Percentiles rank a stretch among this genome's conserved stretches.
These are phyloP conservation scores for Phocoena phocoena DNA, from an alignment of 2,113 vertebrate genomes.

Conservation along the genomic window DNA sequence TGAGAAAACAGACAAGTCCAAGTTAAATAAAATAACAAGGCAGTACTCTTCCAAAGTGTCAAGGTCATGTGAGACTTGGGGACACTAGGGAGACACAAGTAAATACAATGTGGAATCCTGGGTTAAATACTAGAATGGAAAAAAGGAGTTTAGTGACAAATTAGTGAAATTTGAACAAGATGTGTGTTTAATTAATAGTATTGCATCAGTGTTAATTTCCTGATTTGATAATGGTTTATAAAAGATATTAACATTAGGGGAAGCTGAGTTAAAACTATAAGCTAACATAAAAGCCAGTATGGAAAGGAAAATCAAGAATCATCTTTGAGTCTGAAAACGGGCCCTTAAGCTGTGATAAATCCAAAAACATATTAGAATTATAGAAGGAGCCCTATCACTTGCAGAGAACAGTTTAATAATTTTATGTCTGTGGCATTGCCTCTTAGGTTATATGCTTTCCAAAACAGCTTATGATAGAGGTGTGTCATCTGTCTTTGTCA, in stretches of 20 bases:
- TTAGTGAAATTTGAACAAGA: not conserved
- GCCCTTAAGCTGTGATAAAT: conserved; percentile 31
- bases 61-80: not conserved
- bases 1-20: not conserved
- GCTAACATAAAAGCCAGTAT: conserved; percentile 52
- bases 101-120: not conserved
- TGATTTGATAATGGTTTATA: not conserved
- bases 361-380: conserved; percentile 36
- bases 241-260: not conserved
- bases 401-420: conserved; percentile 39
- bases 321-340: conserved; percentile 22
- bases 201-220: not conserved
- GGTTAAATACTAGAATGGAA: not conserved
- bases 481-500: conserved; percentile 49
- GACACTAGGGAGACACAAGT: not conserved
- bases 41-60: not conserved
- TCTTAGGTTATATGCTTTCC: conserved; percentile 35
- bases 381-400: conserved; percentile 2
- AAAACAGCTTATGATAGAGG: conserved; percentile 23
- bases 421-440: not conserved
- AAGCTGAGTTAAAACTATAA: not conserved
- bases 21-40: conserved; percentile 10
- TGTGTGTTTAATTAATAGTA: not conserved
- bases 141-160: not conserved
- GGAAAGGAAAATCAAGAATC: not conserved